Conservation (phyloP, 2,888 invertebrate species). For the Epistrophe grossulariae region DNA sequence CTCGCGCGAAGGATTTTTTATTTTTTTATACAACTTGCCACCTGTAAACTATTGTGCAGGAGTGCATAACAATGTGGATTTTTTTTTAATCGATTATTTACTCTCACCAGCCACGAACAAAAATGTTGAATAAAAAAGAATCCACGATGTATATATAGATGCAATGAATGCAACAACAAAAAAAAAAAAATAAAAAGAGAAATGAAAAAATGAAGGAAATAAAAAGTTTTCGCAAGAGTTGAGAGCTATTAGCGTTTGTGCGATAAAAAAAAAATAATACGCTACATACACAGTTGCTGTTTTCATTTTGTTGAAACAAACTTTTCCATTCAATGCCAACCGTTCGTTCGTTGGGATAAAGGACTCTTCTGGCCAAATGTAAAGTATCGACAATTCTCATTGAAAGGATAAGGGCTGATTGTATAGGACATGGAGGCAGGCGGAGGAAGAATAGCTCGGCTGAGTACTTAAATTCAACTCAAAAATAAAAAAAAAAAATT, state of each 20-base stretch:
- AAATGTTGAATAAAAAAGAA: not conserved
- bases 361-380: constrained; percentile 19
- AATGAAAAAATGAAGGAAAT: constrained; percentile 4
- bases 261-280: constrained; percentile 19
- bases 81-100: constrained; percentile 43
- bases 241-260: constrained; percentile 48
- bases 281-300: constrained; percentile 28
- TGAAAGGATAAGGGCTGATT: constrained; percentile 29
- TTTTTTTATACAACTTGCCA: constrained; percentile 32
- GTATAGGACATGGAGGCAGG: not conserved
- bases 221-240: constrained; percentile 38
- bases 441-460: not conserved
- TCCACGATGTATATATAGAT: not conserved
- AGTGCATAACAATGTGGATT: constrained; percentile 35
- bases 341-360: not conserved
- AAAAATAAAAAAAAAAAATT: not conserved
- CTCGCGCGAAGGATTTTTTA: constrained; percentile 9
- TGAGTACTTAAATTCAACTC: constrained; percentile 22
- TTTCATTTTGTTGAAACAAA: constrained; percentile 39
- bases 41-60: constrained; percentile 3
- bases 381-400: constrained; percentile 3
- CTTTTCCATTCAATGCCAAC: constrained; percentile 46
- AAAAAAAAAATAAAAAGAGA: not conserved
- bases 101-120: not conserved
- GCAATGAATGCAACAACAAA: constrained; percentile 5